Evolutionary conservation across 2,888 invertebrate genomes (phyloP).

Genomic region (Formica aserva): DNA sequence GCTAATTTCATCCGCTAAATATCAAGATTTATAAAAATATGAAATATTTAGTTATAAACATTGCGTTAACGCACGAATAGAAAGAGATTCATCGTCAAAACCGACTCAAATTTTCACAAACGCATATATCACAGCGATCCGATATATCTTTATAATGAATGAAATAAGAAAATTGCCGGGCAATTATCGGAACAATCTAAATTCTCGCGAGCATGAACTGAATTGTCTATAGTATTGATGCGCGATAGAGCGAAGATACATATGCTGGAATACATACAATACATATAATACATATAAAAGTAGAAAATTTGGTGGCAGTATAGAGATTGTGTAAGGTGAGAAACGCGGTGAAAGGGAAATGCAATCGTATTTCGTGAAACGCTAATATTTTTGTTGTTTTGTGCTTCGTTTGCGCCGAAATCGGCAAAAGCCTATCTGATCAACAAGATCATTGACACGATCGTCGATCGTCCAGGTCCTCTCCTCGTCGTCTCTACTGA

Average conservation of each 20-base stretch:
- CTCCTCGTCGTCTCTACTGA: constrained; percentile 44
- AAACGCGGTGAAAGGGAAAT: constrained; percentile 73
- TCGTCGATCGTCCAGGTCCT: constrained; percentile 39
- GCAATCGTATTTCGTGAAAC: constrained; percentile 54
- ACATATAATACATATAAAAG: constrained; percentile 76
- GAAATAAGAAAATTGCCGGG: constrained; percentile 29
- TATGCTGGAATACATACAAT: constrained; percentile 55
- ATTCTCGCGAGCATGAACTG: constrained; percentile 56
- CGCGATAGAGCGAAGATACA: constrained; percentile 75
- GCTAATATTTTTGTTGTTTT: constrained; percentile 42
- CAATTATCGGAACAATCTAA: constrained; percentile 46
- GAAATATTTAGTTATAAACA: constrained; percentile 34
- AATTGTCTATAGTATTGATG: constrained; percentile 67
- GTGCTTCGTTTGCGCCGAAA: constrained; percentile 57
- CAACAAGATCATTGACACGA: background rate
- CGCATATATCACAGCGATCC: constrained; percentile 51
- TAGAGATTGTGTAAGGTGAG: constrained; percentile 79
- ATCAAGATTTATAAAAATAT: constrained; percentile 47
- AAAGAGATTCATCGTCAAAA: constrained; percentile 29
- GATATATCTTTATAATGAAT: constrained; percentile 34
- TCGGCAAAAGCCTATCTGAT: constrained; percentile 32
- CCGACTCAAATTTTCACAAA: constrained; percentile 38
- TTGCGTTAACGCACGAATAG: constrained; percentile 24
- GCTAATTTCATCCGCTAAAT: constrained; percentile 44
- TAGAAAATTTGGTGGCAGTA: constrained; percentile 78